Evolutionary conservation across 2,888 invertebrate species (phyloP), one percentile per base, ranked within the genome.

Genomic region (Epsilonema sp.): DNA sequence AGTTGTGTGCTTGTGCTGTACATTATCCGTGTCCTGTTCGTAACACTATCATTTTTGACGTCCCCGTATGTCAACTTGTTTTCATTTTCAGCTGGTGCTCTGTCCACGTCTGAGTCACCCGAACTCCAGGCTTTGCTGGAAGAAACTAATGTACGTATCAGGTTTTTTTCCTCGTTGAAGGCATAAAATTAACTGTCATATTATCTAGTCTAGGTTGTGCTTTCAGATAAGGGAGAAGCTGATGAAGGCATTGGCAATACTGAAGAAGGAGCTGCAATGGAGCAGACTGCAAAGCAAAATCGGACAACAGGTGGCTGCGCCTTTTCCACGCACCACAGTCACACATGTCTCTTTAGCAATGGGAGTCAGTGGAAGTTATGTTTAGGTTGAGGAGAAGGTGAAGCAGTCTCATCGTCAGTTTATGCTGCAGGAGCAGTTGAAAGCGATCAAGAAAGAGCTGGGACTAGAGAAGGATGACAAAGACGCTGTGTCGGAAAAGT

Each of bases 381-480:
- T 46, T 31, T 85, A 94, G 72, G 94, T 99, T 0, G 97, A 99
- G 64, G 94, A 97, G 67, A 97, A 97, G 67, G 92, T 99, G 0
- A 92, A 94, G 65, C 86, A 87, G 58, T 92, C 94, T 61, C 94
- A 99, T 64, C 73, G 92, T 53, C 94, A 94, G 64, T 97, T 90
- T 63, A 90, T 99, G 67, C 75, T 99, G 39, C 83, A 89, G 57
- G 97, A 99, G 66, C 97, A 97, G 67, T 73, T 99, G 2, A 97
- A 92, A 76, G 82, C 73, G 20, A 99, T 99, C 57, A 99, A 97
- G 69, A 94, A 92, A 66, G 97, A 97, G 69, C 69, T 99, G 44
- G 97, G 97, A 0, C 71, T 99, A 49, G 97, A 97, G 65, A 99
- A 99, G 61, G 97, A 99, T 57, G 97, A 99, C 62, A 97, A 97